Evolutionary conservation across 2,797 vertebrate species (phyloP).

Genomic region (Hypotaenidia okinawae): DNA sequence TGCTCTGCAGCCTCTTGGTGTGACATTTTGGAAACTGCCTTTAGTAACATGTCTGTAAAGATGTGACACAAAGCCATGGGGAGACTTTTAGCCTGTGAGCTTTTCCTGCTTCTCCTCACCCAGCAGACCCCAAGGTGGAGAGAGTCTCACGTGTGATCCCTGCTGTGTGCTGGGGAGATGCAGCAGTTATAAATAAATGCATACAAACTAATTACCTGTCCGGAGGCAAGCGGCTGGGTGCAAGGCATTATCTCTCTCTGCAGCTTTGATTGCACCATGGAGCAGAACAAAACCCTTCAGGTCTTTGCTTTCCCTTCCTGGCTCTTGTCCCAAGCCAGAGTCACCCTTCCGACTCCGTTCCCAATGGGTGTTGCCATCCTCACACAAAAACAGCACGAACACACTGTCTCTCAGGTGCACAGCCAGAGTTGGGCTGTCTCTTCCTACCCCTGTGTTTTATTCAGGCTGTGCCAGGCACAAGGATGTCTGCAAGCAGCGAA

Average conservation of each 20-base stretch:
- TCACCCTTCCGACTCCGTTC: background rate
- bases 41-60: background rate
- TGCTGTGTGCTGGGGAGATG: background rate
- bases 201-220: background rate
- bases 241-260: background rate
- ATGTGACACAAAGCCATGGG: background rate
- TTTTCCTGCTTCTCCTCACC: background rate
- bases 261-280: background rate
- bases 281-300: background rate
- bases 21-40: background rate
- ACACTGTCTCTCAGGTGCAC: rapidly evolving
- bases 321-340: background rate
- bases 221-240: rapidly evolving
- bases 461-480: background rate
- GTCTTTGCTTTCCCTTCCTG: background rate
- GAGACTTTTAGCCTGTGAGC: background rate
- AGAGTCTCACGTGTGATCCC: background rate
- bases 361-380: rapidly evolving
- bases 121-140: background rate
- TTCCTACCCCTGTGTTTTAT: background rate
- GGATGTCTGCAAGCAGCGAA: background rate
- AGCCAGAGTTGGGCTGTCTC: no score
- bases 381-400: rapidly evolving
- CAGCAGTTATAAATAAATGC: background rate
- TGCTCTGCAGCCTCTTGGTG: background rate